Conservation (phyloP, 2,113 vertebrate genomes). For the Ramphastos sulfuratus region DNA sequence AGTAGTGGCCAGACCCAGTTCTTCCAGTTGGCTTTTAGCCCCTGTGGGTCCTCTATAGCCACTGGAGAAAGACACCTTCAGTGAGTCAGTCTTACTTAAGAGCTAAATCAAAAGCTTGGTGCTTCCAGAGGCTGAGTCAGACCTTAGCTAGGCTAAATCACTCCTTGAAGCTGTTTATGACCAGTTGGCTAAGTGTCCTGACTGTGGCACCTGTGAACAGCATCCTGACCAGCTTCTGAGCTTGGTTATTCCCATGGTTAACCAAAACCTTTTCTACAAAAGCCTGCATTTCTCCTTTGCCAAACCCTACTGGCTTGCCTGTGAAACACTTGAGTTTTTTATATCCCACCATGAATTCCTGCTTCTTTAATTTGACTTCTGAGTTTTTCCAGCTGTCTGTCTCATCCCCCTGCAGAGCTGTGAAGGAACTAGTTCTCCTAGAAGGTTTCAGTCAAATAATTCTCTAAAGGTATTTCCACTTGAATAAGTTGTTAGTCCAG, state of each 20-base stretch:
- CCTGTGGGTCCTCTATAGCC: background rate
- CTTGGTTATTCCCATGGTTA: background rate
- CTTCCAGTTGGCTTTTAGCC: background rate
- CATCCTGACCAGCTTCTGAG: background rate
- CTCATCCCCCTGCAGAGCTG: background rate
- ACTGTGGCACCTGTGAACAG: background rate
- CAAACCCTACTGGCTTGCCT: background rate
- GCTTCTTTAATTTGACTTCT: background rate
- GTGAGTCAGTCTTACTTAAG: conserved; percentile 20
- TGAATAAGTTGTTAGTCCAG: background rate
- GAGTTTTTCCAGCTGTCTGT: conserved; percentile 1
- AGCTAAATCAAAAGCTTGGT: conserved; percentile 25
- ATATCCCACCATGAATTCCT: background rate
- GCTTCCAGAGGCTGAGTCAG: conserved; percentile 33
- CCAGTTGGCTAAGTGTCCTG: background rate
- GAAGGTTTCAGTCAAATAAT: conserved; percentile 5
- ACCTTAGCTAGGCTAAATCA: conserved; percentile 25
- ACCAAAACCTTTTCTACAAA: background rate
- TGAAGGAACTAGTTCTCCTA: background rate
- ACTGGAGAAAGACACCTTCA: conserved; percentile 22
- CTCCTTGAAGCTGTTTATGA: conserved; percentile 20
- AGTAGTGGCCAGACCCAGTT: background rate
- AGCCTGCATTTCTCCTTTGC: background rate
- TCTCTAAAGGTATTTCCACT: background rate
- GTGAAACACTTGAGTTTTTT: background rate